Percentiles rank a stretch among this genome's conserved stretches.
These are phyloP conservation scores for Maconellicoccus hirsutus DNA, from an alignment of 1,140 invertebrate species.

Conservation along the genomic window DNA sequence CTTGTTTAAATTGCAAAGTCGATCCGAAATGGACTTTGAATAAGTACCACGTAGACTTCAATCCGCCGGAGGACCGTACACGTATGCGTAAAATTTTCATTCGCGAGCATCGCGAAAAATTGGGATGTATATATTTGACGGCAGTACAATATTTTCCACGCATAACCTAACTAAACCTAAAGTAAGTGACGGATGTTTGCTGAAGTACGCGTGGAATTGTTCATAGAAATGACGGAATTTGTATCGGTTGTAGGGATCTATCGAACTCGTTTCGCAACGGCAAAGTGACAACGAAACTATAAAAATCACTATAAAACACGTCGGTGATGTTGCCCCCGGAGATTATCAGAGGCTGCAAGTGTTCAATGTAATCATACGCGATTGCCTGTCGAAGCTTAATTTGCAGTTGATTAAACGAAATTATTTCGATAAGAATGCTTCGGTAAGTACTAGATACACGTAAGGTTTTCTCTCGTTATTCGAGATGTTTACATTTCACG, in stretches of 20 bases:
- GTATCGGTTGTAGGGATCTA: no score
- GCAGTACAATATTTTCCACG: slow-evolving; percentile 36
- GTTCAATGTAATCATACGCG: slow-evolving; percentile 62
- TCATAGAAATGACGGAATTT: no score
- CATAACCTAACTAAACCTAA: slow-evolving; percentile 12
- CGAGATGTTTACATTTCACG: no score
- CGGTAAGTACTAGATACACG: slow-evolving; percentile 37
- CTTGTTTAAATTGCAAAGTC: slow-evolving; percentile 56
- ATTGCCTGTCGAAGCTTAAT: slow-evolving; percentile 48
- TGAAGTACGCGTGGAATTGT: no score
- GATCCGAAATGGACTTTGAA: slow-evolving; percentile 60
- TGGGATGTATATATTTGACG: slow-evolving; percentile 46
- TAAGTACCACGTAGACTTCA: slow-evolving; percentile 71
- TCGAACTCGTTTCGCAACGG: slow-evolving; percentile 33
- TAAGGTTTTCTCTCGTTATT: no score
- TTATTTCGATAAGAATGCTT: slow-evolving; percentile 58
- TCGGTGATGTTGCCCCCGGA: slow-evolving; percentile 33
- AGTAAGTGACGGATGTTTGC: no score
- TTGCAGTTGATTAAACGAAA: slow-evolving; percentile 61
- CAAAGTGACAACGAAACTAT: slow-evolving; percentile 33
- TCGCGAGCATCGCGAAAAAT: slow-evolving; percentile 38
- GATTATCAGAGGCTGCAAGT: slow-evolving; percentile 45
- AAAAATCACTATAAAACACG: slow-evolving; percentile 34
- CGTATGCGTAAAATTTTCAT: slow-evolving; percentile 47
- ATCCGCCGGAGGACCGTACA: slow-evolving; percentile 57